Percentiles rank a stretch among this genome's conserved stretches.
Evolutionary conservation across 2,888 invertebrate species (phyloP).

Genomic region (Neoascia interrupta): DNA sequence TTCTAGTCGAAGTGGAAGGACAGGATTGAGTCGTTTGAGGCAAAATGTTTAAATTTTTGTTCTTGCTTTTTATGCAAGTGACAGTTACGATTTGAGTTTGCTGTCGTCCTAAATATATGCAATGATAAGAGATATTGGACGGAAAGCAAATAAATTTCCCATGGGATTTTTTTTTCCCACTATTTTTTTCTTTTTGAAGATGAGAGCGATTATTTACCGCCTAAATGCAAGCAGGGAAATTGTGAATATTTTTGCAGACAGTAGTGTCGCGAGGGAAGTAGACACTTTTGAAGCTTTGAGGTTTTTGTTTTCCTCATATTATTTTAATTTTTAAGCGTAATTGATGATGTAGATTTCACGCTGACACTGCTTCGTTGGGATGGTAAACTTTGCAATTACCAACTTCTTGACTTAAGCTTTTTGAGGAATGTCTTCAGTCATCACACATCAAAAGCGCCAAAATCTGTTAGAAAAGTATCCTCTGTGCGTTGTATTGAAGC

Average conservation of each 20-base stretch:
- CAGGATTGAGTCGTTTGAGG: background rate
- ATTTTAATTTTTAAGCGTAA: no score
- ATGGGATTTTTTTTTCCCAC: background rate
- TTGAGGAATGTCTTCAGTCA: no score
- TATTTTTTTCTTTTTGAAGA: background rate
- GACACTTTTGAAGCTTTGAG: no score
- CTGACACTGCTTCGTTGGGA: no score
- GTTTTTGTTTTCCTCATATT: no score
- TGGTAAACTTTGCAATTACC: no score
- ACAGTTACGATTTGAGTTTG: conserved; percentile 16
- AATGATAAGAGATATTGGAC: background rate
- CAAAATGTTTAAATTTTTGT: conserved; percentile 1
- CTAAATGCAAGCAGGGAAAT: conserved; percentile 21
- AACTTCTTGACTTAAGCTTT: no score
- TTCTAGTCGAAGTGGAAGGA: background rate
- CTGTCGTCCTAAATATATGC: conserved; percentile 12
- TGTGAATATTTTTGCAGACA: background rate
- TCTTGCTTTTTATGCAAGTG: background rate
- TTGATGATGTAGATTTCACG: no score
- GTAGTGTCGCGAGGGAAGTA: background rate
- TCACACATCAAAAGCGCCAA: no score
- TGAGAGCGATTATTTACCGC: background rate
- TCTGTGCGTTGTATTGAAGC: no score
- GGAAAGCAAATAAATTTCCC: background rate
- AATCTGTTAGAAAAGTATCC: no score